Evolutionary conservation across 2,113 vertebrate species (phyloP).

Genomic region (Corydoras maculifer): DNA sequence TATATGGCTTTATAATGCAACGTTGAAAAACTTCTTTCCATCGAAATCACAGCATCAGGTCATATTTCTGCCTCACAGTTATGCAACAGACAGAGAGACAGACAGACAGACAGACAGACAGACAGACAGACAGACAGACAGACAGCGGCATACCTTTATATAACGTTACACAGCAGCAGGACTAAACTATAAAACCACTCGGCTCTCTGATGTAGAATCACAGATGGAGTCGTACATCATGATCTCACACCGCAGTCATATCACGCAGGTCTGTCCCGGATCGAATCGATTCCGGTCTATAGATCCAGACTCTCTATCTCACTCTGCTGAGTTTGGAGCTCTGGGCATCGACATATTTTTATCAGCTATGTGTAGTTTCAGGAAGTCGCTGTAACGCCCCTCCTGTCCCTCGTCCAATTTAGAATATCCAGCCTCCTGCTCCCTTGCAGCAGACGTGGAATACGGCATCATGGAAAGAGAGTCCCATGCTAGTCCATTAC

Average conservation of each 20-base stretch:
- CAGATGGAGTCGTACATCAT: not conserved
- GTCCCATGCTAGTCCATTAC: constrained; percentile 56
- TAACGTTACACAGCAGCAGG: no score
- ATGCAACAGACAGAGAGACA: no score
- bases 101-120: no score
- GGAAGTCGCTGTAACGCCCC: constrained; percentile 21
- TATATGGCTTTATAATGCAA: no score
- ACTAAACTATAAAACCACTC: not conserved
- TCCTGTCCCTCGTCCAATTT: constrained; percentile 60
- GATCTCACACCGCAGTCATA: not conserved
- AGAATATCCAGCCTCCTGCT: constrained; percentile 55
- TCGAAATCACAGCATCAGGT: no score
- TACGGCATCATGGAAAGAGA: constrained; percentile 46
- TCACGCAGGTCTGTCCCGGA: not conserved
- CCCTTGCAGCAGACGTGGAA: constrained; percentile 53
- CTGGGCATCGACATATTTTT: not conserved
- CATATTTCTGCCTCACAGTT: no score
- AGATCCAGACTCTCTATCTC: not conserved
- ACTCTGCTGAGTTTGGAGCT: not conserved
- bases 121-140: no score
- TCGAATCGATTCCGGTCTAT: not conserved
- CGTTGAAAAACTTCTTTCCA: no score
- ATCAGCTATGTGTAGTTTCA: not conserved
- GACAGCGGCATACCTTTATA: no score
- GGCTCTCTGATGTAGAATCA: not conserved